Percentiles rank a stretch among this genome's conserved stretches.
phyloP scores from a whole-genome alignment of 1,140 invertebrate genomes.

The Drosophila eugracilis region DNA sequence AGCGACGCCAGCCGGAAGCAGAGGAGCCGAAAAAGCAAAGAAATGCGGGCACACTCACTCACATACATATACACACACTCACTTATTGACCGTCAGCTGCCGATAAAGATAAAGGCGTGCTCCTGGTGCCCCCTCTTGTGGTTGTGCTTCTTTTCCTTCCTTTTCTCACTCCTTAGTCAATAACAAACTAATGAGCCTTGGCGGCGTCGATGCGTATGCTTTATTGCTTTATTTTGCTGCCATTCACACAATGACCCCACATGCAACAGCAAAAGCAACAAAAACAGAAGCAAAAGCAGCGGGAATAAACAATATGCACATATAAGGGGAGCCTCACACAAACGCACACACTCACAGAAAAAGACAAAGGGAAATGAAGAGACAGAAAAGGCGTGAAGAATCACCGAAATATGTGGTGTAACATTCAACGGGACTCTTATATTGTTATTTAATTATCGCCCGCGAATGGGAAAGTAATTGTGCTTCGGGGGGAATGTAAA shows the following conservation, averaged over 20 bases:
- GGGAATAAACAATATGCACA: constrained; percentile 41
- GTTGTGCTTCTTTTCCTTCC: no score
- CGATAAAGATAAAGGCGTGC: constrained; percentile 77
- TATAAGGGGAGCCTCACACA: constrained; percentile 1
- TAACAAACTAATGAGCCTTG: constrained; percentile 81
- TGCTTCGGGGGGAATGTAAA: neutral
- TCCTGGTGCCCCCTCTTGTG: constrained; percentile 19
- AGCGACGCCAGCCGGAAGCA: constrained; percentile 50
- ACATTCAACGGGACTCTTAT: constrained; percentile 49
- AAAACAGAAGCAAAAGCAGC: constrained; percentile 29
- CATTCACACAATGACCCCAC: constrained; percentile 82
- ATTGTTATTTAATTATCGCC: constrained; percentile 61
- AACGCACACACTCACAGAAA: constrained; percentile 5
- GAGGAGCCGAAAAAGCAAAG: constrained; percentile 28
- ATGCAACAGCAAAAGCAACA: constrained; percentile 47
- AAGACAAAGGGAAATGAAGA: neutral
- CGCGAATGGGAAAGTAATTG: constrained; percentile 46
- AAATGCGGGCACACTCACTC: constrained; percentile 69
- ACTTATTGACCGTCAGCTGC: constrained; percentile 67
- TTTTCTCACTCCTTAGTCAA: constrained; percentile 63
- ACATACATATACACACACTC: constrained; percentile 28
- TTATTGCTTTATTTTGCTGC: constrained; percentile 76
- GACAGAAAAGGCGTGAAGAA: constrained; percentile 43
- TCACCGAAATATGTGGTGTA: constrained; percentile 52
- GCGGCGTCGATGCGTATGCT: constrained; percentile 63